phyloP scores from a whole-genome alignment of 1,140 invertebrate genomes.

The Drosophila baimaii region DNA sequence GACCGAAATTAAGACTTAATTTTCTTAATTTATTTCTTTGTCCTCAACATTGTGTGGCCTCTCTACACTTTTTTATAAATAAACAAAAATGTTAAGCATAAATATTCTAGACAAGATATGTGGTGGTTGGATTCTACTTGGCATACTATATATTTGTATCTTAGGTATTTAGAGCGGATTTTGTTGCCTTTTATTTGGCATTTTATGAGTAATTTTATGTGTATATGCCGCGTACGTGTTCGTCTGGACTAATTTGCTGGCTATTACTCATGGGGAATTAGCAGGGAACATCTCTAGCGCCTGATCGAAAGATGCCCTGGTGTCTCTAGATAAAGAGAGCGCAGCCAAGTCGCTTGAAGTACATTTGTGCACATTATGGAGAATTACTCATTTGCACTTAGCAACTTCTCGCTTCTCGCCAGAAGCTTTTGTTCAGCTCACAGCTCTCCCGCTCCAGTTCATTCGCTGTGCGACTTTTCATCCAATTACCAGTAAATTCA shows the following conservation, averaged over 20 bases:
- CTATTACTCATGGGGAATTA: constrained; percentile 46
- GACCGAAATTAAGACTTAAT: constrained; percentile 8
- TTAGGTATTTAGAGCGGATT: constrained; percentile 26
- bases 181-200: constrained; percentile 2
- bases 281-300: constrained; percentile 16
- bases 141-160: constrained; percentile 8
- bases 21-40: constrained; percentile 60
- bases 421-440: constrained; percentile 16
- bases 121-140: constrained; percentile 2
- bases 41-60: constrained; percentile 44
- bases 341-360: constrained; percentile 11
- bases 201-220: constrained; percentile 47
- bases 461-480: constrained; percentile 15
- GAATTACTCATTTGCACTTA: constrained; percentile 37
- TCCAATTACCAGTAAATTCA: constrained; percentile 65
- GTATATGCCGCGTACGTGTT: constrained; percentile 21
- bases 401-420: constrained; percentile 17
- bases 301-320: constrained; percentile 14
- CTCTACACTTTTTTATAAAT: constrained; percentile 31
- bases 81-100: constrained; percentile 19
- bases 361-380: constrained; percentile 24
- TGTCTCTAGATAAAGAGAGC: constrained; percentile 5
- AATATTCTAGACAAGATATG: constrained; percentile 18
- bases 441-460: constrained; percentile 17
- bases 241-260: constrained; percentile 34